Conservation (phyloP, 1,140 invertebrate species). For the Nephotettix cincticeps region DNA sequence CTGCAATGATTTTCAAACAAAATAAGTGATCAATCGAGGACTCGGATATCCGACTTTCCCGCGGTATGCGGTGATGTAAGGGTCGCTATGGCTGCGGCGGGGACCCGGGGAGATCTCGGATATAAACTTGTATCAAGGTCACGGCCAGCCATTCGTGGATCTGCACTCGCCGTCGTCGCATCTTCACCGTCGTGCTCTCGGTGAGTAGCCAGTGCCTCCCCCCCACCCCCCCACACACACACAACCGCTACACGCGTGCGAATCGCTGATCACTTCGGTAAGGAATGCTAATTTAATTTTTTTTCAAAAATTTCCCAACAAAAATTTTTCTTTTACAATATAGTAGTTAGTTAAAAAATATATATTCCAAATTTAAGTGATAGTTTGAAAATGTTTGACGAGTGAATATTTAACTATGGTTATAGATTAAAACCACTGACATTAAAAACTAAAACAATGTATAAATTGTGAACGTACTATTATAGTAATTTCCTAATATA, state of each 20-base stretch:
- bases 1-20: too few species aligned
- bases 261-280: neutral
- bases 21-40: too few species aligned
- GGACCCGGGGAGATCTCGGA: neutral
- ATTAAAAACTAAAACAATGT: too few species aligned
- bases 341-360: neutral
- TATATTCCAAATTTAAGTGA: neutral
- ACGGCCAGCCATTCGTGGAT: constrained; percentile 1
- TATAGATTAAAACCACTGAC: too few species aligned
- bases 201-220: neutral
- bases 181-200: neutral
- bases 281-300: too few species aligned
- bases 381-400: too few species aligned
- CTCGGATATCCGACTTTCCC: neutral
- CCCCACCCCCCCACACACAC: neutral
- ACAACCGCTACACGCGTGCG: neutral
- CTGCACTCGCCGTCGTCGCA: neutral
- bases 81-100: neutral
- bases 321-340: neutral
- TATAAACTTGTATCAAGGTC: constrained; percentile 15
- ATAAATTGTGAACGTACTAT: too few species aligned
- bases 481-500: too few species aligned
- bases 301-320: too few species aligned
- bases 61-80: constrained; percentile 10
- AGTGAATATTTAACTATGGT: too few species aligned